Conservation (phyloP, 1,140 invertebrate species). For the Zaprionus inermis region DNA sequence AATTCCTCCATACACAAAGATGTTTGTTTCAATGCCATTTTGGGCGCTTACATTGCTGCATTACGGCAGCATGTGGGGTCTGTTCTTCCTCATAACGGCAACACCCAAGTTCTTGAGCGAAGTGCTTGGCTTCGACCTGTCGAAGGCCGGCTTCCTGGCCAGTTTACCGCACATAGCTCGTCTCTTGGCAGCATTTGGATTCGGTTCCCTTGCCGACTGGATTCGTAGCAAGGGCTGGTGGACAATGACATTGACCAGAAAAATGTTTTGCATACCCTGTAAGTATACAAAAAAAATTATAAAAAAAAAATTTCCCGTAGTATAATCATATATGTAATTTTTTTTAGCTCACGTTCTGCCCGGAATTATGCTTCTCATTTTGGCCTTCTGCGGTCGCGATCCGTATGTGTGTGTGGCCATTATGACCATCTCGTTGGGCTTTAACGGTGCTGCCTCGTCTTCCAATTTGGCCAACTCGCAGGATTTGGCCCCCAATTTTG, state of each 20-base stretch:
- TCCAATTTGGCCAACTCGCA: slow-evolving; percentile 94
- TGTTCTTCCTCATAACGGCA: slow-evolving; percentile 93
- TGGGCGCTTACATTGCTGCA: slow-evolving; percentile 88
- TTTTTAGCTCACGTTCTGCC: slow-evolving; percentile 88
- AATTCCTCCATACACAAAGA: slow-evolving; percentile 86
- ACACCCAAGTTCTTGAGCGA: slow-evolving; percentile 95
- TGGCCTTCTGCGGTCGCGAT: slow-evolving; percentile 89
- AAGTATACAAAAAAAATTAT: slow-evolving; percentile 73
- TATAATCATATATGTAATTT: not conserved
- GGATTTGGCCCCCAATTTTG: slow-evolving; percentile 88
- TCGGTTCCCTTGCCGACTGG: slow-evolving; percentile 88
- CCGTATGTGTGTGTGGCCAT: slow-evolving; percentile 87
- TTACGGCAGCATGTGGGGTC: slow-evolving; percentile 91
- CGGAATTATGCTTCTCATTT: slow-evolving; percentile 87
- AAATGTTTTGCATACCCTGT: slow-evolving; percentile 89
- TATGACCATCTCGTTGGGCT: slow-evolving; percentile 90
- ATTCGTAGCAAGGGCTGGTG: slow-evolving; percentile 86
- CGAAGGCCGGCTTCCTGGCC: slow-evolving; percentile 89
- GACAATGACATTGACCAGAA: slow-evolving; percentile 87
- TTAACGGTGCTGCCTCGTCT: slow-evolving; percentile 93
- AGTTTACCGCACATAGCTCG: slow-evolving; percentile 89
- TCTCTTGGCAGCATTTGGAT: slow-evolving; percentile 87
- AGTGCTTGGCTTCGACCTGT: slow-evolving; percentile 91
- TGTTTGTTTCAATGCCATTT: slow-evolving; percentile 88
- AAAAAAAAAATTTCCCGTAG: not conserved